phyloP scores from a whole-genome alignment of 2,113 vertebrate genomes.

The Rissa tridactyla region DNA sequence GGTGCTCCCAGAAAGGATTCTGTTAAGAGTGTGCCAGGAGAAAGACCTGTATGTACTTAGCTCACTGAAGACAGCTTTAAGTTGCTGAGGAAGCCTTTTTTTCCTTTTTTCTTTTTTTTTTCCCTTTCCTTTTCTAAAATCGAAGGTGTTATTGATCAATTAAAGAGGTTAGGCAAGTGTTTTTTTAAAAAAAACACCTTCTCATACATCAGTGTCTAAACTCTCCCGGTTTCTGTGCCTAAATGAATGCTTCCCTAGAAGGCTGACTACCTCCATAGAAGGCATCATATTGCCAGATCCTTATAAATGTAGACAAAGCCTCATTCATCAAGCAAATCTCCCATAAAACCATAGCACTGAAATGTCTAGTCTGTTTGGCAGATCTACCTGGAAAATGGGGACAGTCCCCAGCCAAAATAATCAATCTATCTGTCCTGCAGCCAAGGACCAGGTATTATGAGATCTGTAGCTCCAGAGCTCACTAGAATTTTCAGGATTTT shows the following conservation, averaged over 20 bases:
- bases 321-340: background rate
- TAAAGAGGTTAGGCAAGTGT: background rate
- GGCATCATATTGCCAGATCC: background rate
- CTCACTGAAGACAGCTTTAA: background rate
- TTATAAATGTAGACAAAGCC: background rate
- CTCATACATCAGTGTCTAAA: background rate
- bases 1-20: background rate
- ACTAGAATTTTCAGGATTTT: background rate
- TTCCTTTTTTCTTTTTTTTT: too few relatives aligned
- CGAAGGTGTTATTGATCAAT: background rate
- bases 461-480: background rate
- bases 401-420: background rate
- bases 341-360: background rate
- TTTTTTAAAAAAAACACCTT: background rate
- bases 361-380: background rate
- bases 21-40: background rate
- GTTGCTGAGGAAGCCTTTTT: rapidly evolving
- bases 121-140: background rate
- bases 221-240: background rate
- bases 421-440: background rate
- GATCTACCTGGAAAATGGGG: background rate
- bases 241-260: background rate
- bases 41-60: background rate
- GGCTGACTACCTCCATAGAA: background rate
- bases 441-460: background rate